These are phyloP conservation scores for Sitta europaea DNA, from an alignment of 2,113 vertebrate species.

Conservation along the genomic window DNA sequence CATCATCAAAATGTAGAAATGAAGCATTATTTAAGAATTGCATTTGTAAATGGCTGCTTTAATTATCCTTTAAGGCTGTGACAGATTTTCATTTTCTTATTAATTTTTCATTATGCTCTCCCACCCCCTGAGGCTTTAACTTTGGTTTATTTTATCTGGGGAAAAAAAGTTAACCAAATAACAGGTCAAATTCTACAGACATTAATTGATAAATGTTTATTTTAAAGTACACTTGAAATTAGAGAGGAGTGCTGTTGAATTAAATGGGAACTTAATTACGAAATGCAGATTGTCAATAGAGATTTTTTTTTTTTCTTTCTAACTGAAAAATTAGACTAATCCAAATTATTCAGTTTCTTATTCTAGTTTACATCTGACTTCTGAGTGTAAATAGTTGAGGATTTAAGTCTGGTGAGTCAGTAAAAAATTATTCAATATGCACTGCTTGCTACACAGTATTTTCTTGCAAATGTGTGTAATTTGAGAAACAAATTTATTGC, in stretches of 20 bases:
- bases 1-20: background rate
- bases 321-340: background rate
- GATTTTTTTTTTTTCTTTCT: background rate
- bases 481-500: background rate
- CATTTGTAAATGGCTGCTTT: background rate
- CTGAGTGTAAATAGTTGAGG: background rate
- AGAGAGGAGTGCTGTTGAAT: background rate
- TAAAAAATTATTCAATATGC: background rate
- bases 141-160: background rate
- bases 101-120: background rate
- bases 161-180: background rate
- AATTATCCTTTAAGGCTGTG: background rate
- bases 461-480: background rate
- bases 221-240: background rate
- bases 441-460: background rate
- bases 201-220: background rate
- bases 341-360: background rate
- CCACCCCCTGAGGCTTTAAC: rapidly evolving
- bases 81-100: background rate
- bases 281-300: background rate
- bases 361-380: background rate
- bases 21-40: background rate
- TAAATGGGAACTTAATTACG: background rate
- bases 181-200: background rate
- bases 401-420: background rate